Evolutionary conservation across 2,113 vertebrate species (phyloP).

Genomic region (Barbus barbus): DNA sequence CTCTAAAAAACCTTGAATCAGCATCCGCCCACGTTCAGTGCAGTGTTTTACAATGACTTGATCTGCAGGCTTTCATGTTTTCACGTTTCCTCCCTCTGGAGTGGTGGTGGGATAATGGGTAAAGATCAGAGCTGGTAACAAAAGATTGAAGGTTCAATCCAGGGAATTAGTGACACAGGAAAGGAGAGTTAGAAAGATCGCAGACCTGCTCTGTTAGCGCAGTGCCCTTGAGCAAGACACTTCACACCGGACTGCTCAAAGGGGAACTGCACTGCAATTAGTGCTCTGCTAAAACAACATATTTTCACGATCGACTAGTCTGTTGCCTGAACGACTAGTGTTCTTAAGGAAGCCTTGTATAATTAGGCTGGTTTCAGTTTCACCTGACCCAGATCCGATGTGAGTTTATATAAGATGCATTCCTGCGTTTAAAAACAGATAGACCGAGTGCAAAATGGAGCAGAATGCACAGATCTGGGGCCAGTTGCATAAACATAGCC

Average conservation of each 20-base stretch:
- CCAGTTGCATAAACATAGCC: too few relatives aligned
- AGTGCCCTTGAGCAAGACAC: slow-evolving; percentile 30
- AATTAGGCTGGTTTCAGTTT: slow-evolving; percentile 22
- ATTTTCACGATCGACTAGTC: background rate
- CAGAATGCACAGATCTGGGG: background rate
- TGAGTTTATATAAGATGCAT: slow-evolving; percentile 23
- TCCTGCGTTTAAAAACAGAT: background rate
- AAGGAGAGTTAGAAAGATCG: slow-evolving; percentile 8
- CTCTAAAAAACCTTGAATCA: slow-evolving; percentile 25
- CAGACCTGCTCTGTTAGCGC: slow-evolving; percentile 25
- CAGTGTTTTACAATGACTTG: slow-evolving; percentile 4
- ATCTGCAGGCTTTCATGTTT: slow-evolving; percentile 22
- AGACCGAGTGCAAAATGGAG: background rate
- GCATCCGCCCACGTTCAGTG: slow-evolving; percentile 5
- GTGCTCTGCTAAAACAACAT: slow-evolving; percentile 16
- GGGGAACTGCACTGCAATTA: slow-evolving; percentile 33
- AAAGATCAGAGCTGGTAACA: slow-evolving; percentile 30
- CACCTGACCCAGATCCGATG: background rate
- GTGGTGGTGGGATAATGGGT: slow-evolving; percentile 27
- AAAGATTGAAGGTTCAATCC: background rate
- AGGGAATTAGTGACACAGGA: slow-evolving; percentile 25
- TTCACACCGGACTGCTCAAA: slow-evolving; percentile 16
- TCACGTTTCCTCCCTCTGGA: background rate
- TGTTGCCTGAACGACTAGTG: background rate
- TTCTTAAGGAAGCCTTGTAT: slow-evolving; percentile 7